Evolutionary conservation across 2,888 invertebrate species (phyloP).

Genomic region (Andrena bicolor): DNA sequence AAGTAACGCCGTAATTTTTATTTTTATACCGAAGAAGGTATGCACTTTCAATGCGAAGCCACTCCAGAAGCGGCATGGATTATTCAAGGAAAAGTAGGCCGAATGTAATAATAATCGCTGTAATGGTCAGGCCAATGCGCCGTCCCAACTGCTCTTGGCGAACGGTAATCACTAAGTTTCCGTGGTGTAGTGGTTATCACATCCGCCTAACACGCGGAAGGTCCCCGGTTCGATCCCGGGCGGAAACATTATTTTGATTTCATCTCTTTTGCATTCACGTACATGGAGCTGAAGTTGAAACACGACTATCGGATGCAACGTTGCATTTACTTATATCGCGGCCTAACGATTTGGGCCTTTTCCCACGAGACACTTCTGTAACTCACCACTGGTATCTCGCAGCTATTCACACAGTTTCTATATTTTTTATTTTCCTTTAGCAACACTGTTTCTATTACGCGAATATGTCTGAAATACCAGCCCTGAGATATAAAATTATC

Average conservation of each 20-base stretch:
- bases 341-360: no score
- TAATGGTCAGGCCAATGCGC: not conserved
- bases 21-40: no score
- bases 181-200: constrained; percentile 96
- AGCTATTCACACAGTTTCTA: no score
- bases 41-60: no score
- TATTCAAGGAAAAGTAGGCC: not conserved
- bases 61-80: not conserved
- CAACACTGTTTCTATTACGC: no score
- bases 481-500: no score
- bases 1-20: no score
- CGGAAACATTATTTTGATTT: constrained; percentile 88
- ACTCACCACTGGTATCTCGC: no score
- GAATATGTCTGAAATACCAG: no score
- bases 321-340: no score
- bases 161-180: constrained; percentile 86
- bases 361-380: no score
- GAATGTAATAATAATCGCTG: not conserved
- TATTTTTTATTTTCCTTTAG: no score
- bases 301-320: not conserved
- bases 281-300: not conserved
- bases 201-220: constrained; percentile 96
- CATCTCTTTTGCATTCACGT: not conserved
- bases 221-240: constrained; percentile 96
- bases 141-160: fast-evolving